Percentiles rank a stretch among this genome's conserved stretches.
Evolutionary conservation across 2,113 vertebrate genomes (phyloP).

Genomic region (Scomber japonicus): DNA sequence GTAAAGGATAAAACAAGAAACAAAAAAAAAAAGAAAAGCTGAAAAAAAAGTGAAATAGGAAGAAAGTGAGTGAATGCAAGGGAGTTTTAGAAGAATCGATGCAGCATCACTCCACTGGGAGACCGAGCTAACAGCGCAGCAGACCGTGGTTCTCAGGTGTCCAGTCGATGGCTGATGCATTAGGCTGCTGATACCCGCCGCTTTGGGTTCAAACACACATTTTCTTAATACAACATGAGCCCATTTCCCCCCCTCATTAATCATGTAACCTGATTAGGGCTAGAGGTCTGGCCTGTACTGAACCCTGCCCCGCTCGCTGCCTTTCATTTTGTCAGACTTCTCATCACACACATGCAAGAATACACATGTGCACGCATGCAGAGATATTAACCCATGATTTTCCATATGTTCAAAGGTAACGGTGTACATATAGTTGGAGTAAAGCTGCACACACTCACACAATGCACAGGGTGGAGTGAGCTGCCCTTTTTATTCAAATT

Average conservation of each 20-base stretch:
- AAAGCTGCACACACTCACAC: not conserved
- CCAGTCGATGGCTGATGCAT: conserved; percentile 89
- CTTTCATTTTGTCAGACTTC: conserved; percentile 75
- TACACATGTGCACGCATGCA: conserved; percentile 46
- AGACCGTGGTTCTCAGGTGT: conserved; percentile 82
- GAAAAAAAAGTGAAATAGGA: conserved; percentile 43
- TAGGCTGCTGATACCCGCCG: conserved; percentile 82
- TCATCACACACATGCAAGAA: conserved; percentile 48
- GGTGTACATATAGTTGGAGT: not conserved
- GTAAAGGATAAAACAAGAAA: conserved; percentile 23
- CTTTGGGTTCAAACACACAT: conserved; percentile 89
- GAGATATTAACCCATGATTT: conserved; percentile 33
- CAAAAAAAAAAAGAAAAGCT: not conserved
- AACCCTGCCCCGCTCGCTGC: conserved; percentile 60
- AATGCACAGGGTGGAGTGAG: not conserved
- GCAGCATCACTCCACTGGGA: conserved; percentile 68
- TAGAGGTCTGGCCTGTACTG: conserved; percentile 59
- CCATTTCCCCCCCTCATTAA: conserved; percentile 87
- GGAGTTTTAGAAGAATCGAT: conserved; percentile 76
- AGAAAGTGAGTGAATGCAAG: conserved; percentile 56
- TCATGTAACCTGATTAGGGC: conserved; percentile 85
- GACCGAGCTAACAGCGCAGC: conserved; percentile 72
- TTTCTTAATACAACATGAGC: conserved; percentile 89
- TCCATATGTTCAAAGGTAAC: conserved; percentile 7
- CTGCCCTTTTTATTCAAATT: not conserved